phyloP scores from a whole-genome alignment of 2,888 invertebrate genomes.

The Augochlorella aurata region DNA sequence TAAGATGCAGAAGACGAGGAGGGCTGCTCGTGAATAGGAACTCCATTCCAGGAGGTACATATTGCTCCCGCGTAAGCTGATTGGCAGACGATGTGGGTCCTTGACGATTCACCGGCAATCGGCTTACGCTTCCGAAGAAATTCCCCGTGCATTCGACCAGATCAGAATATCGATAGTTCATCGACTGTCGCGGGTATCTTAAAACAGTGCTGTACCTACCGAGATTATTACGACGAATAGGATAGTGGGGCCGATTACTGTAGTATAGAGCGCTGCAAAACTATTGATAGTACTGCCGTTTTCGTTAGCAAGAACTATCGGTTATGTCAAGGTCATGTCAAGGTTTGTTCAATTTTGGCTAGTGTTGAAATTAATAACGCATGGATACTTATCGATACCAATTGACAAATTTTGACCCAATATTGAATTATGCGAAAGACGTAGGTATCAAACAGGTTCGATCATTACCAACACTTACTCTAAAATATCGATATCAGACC shows the following conservation, averaged over 20 bases:
- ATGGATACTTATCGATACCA: too few species aligned
- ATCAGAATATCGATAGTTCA: constrained; percentile 62
- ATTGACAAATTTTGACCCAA: too few species aligned
- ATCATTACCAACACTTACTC: too few species aligned
- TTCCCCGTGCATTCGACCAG: constrained; percentile 45
- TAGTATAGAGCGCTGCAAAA: too few species aligned
- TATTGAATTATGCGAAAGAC: too few species aligned
- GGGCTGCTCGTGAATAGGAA: constrained; percentile 49
- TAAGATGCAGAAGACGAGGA: constrained; percentile 45
- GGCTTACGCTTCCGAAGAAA: constrained; percentile 61
- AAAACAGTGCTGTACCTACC: constrained; percentile 2
- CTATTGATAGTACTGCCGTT: too few species aligned
- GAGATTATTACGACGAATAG: constrained; percentile 1
- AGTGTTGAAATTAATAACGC: too few species aligned
- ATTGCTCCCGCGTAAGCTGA: constrained; percentile 63
- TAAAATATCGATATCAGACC: too few species aligned
- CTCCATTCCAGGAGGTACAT: constrained; percentile 42
- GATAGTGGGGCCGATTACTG: neutral
- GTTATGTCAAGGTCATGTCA: too few species aligned
- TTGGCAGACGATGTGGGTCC: constrained; percentile 65
- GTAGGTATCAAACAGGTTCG: too few species aligned
- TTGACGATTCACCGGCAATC: constrained; percentile 65
- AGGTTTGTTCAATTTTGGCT: too few species aligned
- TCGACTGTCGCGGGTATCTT: constrained; percentile 24
- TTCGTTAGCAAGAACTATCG: too few species aligned